phyloP scores from a whole-genome alignment of 2,888 invertebrate species.

The Nebria brevicollis region DNA sequence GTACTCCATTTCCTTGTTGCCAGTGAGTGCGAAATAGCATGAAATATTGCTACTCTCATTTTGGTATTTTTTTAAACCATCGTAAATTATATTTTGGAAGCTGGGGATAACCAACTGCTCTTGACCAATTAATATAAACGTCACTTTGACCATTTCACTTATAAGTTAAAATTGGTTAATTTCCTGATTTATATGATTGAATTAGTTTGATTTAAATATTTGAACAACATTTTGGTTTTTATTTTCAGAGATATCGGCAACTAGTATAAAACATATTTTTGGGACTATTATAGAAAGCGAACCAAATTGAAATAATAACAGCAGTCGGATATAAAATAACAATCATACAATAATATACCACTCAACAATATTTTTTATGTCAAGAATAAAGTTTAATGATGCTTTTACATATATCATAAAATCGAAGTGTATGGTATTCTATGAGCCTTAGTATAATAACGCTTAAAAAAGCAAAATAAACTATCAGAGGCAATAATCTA shows the following conservation, averaged over 20 bases:
- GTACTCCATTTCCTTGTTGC: background rate
- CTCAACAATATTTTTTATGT: background rate
- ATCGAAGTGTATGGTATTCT: background rate
- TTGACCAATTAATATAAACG: background rate
- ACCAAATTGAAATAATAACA: background rate
- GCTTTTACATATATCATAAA: conserved; percentile 1
- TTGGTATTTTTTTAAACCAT: background rate
- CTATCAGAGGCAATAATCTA: no score
- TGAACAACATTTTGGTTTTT: background rate
- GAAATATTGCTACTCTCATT: background rate
- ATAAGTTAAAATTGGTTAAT: background rate
- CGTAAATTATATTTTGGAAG: background rate
- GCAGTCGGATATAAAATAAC: background rate
- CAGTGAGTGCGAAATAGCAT: background rate
- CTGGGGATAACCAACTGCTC: background rate
- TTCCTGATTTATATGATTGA: background rate
- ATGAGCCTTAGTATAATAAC: background rate
- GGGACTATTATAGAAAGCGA: background rate
- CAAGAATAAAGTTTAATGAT: background rate
- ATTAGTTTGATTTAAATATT: background rate
- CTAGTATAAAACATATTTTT: background rate
- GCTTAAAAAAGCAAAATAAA: no score
- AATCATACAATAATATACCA: background rate
- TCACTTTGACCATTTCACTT: background rate
- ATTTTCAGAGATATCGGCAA: background rate